Evolutionary conservation across 2,888 invertebrate species (phyloP), one percentile per base, ranked within the genome.

Genomic region (Hypomecis punctinalis): DNA sequence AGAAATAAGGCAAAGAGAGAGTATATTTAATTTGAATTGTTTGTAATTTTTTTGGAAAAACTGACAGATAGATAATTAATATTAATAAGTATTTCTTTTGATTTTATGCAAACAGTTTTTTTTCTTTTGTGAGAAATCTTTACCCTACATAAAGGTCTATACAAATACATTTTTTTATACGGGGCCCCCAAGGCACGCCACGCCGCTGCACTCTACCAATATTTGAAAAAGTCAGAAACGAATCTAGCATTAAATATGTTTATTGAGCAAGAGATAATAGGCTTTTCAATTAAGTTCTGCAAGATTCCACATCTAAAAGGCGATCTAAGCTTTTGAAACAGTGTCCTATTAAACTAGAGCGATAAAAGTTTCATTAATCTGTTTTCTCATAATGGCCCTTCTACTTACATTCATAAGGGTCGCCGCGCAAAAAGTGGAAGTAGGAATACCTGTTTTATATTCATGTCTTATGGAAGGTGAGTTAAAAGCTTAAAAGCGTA

Each of bases 351-450:
- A 64, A 64, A 59, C 53, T 53, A 61, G 43, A 40, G 59, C 59
- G 56, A 59, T 61, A 58, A 52, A 56, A 64, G 51, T 63, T 67
- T 53, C 46, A 63, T 63, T 64, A 60, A 66, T 63, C 45, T 59
- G 58, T 59, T 61, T 64, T 53, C 54, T 63, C 59, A 53, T 59
- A 67, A 66, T 63, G 58, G 56, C 49, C 42, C 61, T 51, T 56
- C 67, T 53, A 68, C 59, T 63, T 71, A 49, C 54, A 68, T 63
- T 68, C 59, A 71, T 61, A 65, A 47, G 51, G 56, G 61, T 49
- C 51, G 36, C 55, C 13, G 61, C 55, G 58, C 61, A 62, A 63
- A 55, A 65, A 35, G 62, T 63, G 51, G 53, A 59, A 55, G 66
- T 61, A 61, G 13, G 39, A 47, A 60, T 61, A 64, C 56, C 58